phyloP scores from a whole-genome alignment of 2,888 invertebrate species.

The Diarsia brunnea region DNA sequence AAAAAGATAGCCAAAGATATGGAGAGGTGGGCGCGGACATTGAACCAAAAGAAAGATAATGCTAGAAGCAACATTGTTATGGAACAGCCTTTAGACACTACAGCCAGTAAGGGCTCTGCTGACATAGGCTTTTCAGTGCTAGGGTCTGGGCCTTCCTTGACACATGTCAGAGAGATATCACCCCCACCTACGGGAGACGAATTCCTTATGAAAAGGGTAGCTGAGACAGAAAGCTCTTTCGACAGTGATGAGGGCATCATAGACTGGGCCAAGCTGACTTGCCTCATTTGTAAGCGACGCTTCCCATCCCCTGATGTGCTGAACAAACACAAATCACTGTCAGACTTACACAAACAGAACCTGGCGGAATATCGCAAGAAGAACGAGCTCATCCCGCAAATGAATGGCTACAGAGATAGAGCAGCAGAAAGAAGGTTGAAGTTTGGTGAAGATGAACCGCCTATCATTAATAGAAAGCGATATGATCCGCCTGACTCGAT shows the following conservation, averaged over 20 bases:
- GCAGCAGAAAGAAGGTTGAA: constrained; percentile 98
- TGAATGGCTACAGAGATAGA: constrained; percentile 95
- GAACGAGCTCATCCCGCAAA: constrained; percentile 79
- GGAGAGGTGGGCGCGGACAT: constrained; percentile 97
- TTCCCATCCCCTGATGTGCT: constrained; percentile 97
- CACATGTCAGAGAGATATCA: constrained; percentile 82
- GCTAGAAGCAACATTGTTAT: constrained; percentile 86
- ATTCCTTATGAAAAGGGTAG: constrained; percentile 82
- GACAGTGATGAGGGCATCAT: constrained; percentile 95
- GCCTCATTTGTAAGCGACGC: constrained; percentile 98
- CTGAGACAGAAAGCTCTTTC: constrained; percentile 86
- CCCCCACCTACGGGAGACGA: constrained; percentile 83
- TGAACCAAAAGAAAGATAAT: constrained; percentile 98
- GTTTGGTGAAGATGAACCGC: constrained; percentile 96
- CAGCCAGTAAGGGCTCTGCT: constrained; percentile 94
- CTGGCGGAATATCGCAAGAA: constrained; percentile 90
- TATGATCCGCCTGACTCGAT: constrained; percentile 79
- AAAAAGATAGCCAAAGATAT: constrained; percentile 98
- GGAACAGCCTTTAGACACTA: constrained; percentile 85
- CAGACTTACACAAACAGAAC: constrained; percentile 98
- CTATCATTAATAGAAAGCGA: constrained; percentile 80
- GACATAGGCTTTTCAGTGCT: constrained; percentile 98
- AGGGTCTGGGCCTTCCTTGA: constrained; percentile 92
- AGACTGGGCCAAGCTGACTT: constrained; percentile 97
- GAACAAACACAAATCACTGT: constrained; percentile 97